Evolutionary conservation across 1,140 invertebrate genomes (phyloP), one percentile per base, ranked within the genome.

Genomic region (Ylistrum balloti): DNA sequence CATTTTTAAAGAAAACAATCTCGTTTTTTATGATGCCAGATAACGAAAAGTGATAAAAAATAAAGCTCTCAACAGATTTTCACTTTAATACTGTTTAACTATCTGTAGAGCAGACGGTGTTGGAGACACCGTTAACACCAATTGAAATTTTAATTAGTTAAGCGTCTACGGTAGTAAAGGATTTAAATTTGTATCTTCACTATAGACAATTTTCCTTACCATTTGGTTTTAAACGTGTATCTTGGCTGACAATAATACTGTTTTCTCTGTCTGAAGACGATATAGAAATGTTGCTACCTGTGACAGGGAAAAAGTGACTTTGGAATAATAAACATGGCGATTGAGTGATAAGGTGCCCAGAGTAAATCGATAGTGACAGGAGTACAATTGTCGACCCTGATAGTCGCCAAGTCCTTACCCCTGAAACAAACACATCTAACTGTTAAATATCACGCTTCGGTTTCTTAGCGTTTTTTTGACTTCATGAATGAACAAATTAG

Each of bases 251-350:
- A 74, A n/a, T 74, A 5, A 74, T 5, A 28, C 22, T 74, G 28
- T 74, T 74, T 74, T 74, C 56, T 74, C 56, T 48, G 45, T 48
- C 45, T 9, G 56, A 74, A n/a, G 56, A 74, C 56, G n/a, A 74
- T 74, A 74, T 28, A n/a, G 56, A 74, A 74, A 74, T 74, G 56
- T 74, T 74, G 22, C 56, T 74, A 74, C n/a, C 56, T 74, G 17
- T 74, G 9, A 74, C 56, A 74, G 56, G 7, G 13, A 28, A 28
- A 22, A 74, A 74, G 56, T 74, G 56, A n/a, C 56, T 5, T n/a
- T 17, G 56, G 56, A 17, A 74, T 74, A 74, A 74, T 74, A 28
- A n/a, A 74, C 56, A 74, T 28, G 56, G 1, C 17, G 56, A 74
- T 74, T 22, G 3, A 74, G 22, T 74, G 56, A 74, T 74, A 74